Evolutionary conservation across 2,113 vertebrate species (phyloP).

Genomic region (Peucedramus taeniatus): DNA sequence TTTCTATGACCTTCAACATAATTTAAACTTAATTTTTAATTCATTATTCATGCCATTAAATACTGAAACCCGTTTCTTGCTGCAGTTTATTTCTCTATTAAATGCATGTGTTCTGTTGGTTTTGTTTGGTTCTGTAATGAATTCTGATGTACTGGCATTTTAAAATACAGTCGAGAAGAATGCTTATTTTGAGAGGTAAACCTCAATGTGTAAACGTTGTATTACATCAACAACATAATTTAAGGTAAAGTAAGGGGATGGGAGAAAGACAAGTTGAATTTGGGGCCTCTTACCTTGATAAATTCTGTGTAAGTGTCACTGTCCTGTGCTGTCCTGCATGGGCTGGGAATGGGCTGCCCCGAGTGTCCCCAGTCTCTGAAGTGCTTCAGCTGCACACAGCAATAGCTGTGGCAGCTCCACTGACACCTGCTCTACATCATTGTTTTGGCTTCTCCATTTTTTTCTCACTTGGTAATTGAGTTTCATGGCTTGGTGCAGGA

Average conservation of each 20-base stretch:
- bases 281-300: background rate
- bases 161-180: background rate
- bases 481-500: conserved; percentile 29
- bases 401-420: background rate
- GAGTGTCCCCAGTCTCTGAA: background rate
- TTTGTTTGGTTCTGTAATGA: background rate
- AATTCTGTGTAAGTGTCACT: background rate
- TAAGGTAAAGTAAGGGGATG: background rate
- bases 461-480: conserved; percentile 31
- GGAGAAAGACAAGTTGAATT: background rate
- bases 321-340: background rate
- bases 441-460: background rate
- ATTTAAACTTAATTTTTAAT: conserved; percentile 47
- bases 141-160: background rate
- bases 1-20: conserved; percentile 46
- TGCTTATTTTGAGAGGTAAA: background rate
- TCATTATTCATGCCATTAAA: conserved; percentile 41
- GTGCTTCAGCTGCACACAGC: background rate
- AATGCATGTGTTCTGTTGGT: background rate
- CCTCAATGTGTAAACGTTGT: rapidly evolving
- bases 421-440: background rate
- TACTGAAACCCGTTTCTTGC: background rate
- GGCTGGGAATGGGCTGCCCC: background rate
- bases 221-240: background rate
- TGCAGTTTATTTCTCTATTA: background rate